These are phyloP conservation scores for Apomyelois bistriatella DNA, from an alignment of 2,888 invertebrate species.

Conservation along the genomic window DNA sequence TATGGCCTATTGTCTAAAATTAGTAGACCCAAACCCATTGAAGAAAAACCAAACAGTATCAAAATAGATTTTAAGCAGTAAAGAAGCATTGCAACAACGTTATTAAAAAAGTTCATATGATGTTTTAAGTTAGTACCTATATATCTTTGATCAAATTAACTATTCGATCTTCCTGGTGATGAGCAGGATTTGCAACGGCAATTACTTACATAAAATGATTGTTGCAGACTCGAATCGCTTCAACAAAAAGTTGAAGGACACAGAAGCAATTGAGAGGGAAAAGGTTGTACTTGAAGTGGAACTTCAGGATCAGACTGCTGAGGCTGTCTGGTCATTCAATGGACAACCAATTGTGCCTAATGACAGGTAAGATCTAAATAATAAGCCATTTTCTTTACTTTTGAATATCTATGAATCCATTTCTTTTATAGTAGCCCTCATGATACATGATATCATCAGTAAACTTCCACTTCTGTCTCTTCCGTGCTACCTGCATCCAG, in stretches of 20 bases:
- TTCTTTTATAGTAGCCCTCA: too few relatives aligned
- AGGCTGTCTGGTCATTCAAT: conserved; percentile 96
- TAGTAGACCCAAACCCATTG: conserved; percentile 30
- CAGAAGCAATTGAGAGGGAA: conserved; percentile 94
- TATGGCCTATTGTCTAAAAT: conserved; percentile 34
- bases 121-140: too few relatives aligned
- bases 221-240: conserved; percentile 95
- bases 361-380: conserved; percentile 80
- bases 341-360: conserved; percentile 91
- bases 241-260: conserved; percentile 97
- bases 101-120: too few relatives aligned
- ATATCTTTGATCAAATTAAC: too few relatives aligned
- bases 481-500: too few relatives aligned
- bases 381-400: too few relatives aligned
- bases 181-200: too few relatives aligned
- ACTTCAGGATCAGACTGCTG: conserved; percentile 96
- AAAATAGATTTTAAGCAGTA: background rate
- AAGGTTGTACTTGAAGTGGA: conserved; percentile 95
- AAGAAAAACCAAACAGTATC: background rate
- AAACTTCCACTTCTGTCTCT: too few relatives aligned
- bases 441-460: too few relatives aligned
- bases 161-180: too few relatives aligned
- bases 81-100: background rate
- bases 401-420: too few relatives aligned
- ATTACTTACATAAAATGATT: conserved; percentile 1